Conservation (phyloP, 2,113 vertebrate genomes). For the Camelus bactrianus region DNA sequence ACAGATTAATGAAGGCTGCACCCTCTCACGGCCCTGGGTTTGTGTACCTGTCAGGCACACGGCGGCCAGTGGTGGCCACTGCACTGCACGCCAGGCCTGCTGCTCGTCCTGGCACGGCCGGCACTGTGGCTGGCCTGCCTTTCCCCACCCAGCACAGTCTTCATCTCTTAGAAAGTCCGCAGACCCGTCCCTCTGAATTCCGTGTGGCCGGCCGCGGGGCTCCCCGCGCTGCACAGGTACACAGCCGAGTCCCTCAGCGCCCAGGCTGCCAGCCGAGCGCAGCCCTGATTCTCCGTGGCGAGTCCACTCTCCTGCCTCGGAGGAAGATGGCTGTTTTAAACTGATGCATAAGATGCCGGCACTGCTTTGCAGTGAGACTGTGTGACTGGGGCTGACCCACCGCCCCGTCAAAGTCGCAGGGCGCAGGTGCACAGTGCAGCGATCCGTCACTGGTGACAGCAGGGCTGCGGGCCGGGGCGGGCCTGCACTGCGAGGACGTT, state of each 20-base stretch:
- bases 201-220: background rate
- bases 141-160: fast-evolving
- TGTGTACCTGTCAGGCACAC: background rate
- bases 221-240: fast-evolving
- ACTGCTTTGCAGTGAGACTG: background rate
- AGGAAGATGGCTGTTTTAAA: background rate
- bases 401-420: fast-evolving
- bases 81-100: fast-evolving
- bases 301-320: too few relatives aligned
- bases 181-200: fast-evolving
- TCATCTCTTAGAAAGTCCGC: fast-evolving
- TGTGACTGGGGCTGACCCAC: too few relatives aligned
- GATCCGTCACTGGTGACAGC: fast-evolving
- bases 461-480: fast-evolving
- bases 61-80: background rate
- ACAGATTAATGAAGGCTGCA: background rate
- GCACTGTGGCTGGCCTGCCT: fast-evolving
- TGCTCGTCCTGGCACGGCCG: too few relatives aligned
- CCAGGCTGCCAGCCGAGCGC: fast-evolving
- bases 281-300: fast-evolving
- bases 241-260: fast-evolving
- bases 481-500: too few relatives aligned
- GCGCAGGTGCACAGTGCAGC: fast-evolving
- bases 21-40: background rate
- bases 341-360: background rate